These are phyloP conservation scores for Hirudinaria manillensis DNA, from an alignment of 2,888 invertebrate species.

Conservation along the genomic window DNA sequence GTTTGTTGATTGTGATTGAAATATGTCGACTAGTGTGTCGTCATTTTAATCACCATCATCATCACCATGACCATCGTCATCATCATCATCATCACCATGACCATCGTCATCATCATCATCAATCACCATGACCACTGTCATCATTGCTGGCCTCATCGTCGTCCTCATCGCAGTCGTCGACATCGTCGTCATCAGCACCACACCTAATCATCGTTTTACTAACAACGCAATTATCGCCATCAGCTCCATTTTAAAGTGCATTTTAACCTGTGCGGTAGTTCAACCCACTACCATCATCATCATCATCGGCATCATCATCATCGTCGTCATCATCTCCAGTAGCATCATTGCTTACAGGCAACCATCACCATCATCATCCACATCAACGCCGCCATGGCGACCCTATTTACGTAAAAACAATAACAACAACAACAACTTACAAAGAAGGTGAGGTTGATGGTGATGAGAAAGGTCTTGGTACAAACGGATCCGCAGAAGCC, in stretches of 20 bases:
- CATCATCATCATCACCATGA: background rate
- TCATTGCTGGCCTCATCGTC: background rate
- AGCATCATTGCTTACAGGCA: background rate
- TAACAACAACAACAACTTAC: constrained; percentile 20
- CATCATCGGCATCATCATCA: constrained; percentile 15
- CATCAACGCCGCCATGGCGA: background rate
- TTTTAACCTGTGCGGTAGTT: too few relatives aligned
- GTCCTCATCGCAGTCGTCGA: background rate
- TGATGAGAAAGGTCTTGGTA: constrained; percentile 30
- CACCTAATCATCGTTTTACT: background rate
- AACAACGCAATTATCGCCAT: background rate
- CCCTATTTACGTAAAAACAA: background rate
- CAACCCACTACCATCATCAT: background rate
- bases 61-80: constrained; percentile 1
- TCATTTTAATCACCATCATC: background rate
- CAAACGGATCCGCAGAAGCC: constrained; percentile 30
- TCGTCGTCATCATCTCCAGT: background rate
- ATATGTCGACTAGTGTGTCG: background rate
- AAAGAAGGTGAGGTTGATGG: constrained; percentile 30
- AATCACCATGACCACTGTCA: constrained; percentile 1
- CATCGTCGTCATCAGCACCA: background rate
- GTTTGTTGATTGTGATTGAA: too few relatives aligned
- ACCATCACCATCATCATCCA: background rate
- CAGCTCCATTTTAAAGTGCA: background rate
- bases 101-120: constrained; percentile 8